Base-by-base conservation (phyloP, 37 sponge, comb jelly and placozoan species). In the Sycon ciliatum region DNA sequence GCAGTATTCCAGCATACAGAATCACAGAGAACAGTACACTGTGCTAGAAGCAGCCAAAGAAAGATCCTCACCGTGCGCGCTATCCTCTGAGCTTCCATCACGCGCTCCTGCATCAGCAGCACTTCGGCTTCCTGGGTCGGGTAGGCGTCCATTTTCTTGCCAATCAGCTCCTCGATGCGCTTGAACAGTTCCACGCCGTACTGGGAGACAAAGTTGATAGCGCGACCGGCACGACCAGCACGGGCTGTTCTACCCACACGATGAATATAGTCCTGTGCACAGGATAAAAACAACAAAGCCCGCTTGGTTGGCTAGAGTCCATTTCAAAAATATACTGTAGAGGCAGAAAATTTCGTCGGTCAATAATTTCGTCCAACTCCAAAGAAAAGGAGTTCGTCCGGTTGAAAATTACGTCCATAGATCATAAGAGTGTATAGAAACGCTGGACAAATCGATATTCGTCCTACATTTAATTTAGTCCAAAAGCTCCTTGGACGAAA, bases 181-280 rank as follows among this genome's bases (percentile, higher is more conserved):
- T 97, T 93, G 55, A 77, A 97, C 61, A 97, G 46, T 57, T 97
- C 99, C 9, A 97, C 99, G 83, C 89, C 86, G 76, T 37, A 90
- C 90, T 96, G 99, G 4, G 93, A 92, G 42, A 96, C 93, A 77
- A 96, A 92, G 29, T 85, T 96, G 72, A 96, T 84, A 33, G 93
- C 79, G 42, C 83, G 67, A 0, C 99, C 99, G 0, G 99, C 74
- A 20, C 93, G 56, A 1, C 99, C 99, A 26, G 99, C 99, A 32
- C 99, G 67, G 6, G 99, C 99, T 4, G 99, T 96, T 38, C 99
- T 77, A 27, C 97, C 99, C 38, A 96, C 99, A 13, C 99, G 65
- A 75, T 96, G 99, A 39, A 96, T 96, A 68, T 96, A 96, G 73
- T 96, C 99, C 82, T 83, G 42, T 31, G 20, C 1, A 46, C 3